Evolutionary conservation across 2,888 invertebrate genomes (phyloP).

Genomic region (Tetragnatha montana): DNA sequence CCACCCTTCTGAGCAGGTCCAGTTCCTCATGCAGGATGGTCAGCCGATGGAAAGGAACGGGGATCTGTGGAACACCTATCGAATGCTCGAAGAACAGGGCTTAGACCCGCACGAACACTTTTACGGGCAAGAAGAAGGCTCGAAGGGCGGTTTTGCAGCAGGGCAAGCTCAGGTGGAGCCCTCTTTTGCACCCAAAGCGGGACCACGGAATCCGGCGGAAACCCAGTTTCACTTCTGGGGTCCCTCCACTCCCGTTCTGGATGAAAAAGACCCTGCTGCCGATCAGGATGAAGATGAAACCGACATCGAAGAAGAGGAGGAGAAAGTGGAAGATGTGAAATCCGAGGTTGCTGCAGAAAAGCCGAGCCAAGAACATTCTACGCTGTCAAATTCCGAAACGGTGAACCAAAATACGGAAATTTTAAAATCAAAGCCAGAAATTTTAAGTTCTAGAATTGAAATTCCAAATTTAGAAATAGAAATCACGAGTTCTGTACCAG

Average conservation of each 20-base stretch:
- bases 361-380: background rate
- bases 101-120: background rate
- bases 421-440: background rate
- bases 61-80: background rate
- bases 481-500: background rate
- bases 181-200: too few species aligned
- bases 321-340: background rate
- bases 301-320: background rate
- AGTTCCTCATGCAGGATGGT: too few species aligned
- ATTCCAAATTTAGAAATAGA: too few species aligned
- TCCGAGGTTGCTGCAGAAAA: background rate
- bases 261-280: background rate
- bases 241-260: background rate
- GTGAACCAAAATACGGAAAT: constrained; percentile 1
- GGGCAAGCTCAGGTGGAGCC: too few species aligned
- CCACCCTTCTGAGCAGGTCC: too few species aligned
- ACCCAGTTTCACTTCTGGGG: too few species aligned
- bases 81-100: constrained; percentile 8
- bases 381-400: background rate
- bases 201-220: too few species aligned
- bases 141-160: background rate
- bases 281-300: background rate
- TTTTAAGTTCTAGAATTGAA: background rate
- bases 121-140: background rate
- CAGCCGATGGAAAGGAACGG: too few species aligned